Conservation (phyloP, 2,113 vertebrate species). For the Catharus fuscescens region DNA sequence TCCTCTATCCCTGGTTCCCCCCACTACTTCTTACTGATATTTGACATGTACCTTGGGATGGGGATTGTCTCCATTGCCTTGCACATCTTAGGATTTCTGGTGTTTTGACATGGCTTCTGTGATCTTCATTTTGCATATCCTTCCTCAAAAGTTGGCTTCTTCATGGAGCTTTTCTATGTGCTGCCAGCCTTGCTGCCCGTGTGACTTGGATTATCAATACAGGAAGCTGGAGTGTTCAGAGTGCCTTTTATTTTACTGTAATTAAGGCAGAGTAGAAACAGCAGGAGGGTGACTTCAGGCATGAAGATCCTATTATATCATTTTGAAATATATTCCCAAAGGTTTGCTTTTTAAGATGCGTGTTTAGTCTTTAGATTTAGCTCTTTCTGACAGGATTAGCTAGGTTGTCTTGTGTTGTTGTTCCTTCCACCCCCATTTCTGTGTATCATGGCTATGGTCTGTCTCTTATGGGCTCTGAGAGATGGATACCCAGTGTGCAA, state of each 20-base stretch:
- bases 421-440: background rate
- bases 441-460: background rate
- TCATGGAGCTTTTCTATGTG: background rate
- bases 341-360: background rate
- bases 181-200: background rate
- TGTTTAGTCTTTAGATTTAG: background rate
- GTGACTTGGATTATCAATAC: background rate
- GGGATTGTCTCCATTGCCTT: background rate
- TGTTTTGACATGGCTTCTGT: background rate
- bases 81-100: background rate
- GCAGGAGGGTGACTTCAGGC: background rate
- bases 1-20: background rate
- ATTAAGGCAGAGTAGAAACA: slow-evolving; percentile 16
- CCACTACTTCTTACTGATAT: background rate
- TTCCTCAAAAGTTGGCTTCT: background rate
- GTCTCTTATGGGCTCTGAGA: background rate
- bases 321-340: background rate
- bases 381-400: background rate
- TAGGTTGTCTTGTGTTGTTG: fast-evolving
- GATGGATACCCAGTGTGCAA: background rate
- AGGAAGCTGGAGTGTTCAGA: background rate
- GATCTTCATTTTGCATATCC: background rate
- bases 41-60: fast-evolving
- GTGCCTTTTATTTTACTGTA: slow-evolving; percentile 12
- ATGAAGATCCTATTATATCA: background rate